These are phyloP conservation scores for Watsonalla cultraria DNA, from an alignment of 2,888 invertebrate genomes.

Conservation along the genomic window DNA sequence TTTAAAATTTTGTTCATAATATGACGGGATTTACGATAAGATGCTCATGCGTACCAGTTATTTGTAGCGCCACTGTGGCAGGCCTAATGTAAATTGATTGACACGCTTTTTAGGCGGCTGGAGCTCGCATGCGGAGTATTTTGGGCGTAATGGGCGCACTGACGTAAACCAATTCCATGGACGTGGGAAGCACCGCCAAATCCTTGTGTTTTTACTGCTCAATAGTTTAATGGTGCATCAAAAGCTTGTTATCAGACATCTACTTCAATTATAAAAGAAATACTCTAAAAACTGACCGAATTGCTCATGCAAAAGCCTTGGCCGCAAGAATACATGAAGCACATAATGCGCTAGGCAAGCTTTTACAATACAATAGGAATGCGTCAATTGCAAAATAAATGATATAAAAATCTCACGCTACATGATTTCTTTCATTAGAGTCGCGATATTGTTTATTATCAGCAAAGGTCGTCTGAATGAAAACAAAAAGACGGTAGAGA, in stretches of 20 bases:
- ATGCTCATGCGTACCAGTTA: constrained; percentile 27
- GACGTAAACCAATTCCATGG: constrained; percentile 65
- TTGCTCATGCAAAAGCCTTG: constrained; percentile 24
- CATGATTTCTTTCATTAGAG: constrained; percentile 71
- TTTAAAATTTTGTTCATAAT: too few relatives aligned
- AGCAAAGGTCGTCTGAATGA: constrained; percentile 75
- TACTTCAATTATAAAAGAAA: constrained; percentile 7
- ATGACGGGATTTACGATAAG: constrained; percentile 9
- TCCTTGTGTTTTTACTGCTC: constrained; percentile 42
- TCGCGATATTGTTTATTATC: constrained; percentile 74
- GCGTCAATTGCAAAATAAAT: constrained; percentile 61
- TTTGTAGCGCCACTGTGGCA: constrained; percentile 39
- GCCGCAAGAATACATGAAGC: constrained; percentile 1
- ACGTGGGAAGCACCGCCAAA: constrained; percentile 57
- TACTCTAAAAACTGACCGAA: constrained; percentile 11
- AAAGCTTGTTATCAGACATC: constrained; percentile 30
- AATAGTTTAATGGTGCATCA: constrained; percentile 47
- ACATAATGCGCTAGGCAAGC: constrained; percentile 11
- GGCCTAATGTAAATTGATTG: constrained; percentile 64
- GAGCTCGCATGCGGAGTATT: constrained; percentile 60
- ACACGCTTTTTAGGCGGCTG: constrained; percentile 60
- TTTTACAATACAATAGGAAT: constrained; percentile 41
- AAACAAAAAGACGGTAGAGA: constrained; percentile 76
- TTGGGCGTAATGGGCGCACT: constrained; percentile 61
- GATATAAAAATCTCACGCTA: constrained; percentile 68